Conservation (phyloP, 2,888 invertebrate genomes). For the Caenorhabditis wallacei region DNA sequence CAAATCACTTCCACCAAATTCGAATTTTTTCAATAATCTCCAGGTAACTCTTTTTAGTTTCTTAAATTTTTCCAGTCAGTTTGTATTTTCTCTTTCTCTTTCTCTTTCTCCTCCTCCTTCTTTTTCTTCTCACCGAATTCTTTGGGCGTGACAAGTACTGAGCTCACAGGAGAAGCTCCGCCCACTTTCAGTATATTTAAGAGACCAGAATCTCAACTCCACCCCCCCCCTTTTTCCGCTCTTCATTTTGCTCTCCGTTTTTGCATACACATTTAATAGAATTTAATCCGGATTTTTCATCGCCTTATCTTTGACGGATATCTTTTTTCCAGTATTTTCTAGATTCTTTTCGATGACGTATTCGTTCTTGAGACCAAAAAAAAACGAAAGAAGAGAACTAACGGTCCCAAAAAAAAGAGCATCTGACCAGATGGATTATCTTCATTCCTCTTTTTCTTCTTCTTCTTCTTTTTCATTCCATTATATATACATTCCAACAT, state of each 20-base stretch:
- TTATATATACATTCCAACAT: neutral
- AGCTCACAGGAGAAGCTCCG: slow-evolving; percentile 2
- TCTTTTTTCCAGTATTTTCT: neutral
- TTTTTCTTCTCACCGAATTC: neutral
- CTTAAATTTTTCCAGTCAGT: neutral
- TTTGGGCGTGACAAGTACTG: neutral
- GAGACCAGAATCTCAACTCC: neutral
- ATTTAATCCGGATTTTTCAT: neutral
- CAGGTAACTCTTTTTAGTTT: too few relatives aligned
- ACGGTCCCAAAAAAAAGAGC: slow-evolving; percentile 11
- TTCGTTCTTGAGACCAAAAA: neutral
- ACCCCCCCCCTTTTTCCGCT: neutral
- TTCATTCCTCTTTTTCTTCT: neutral
- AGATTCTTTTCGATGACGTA: slow-evolving; percentile 1
- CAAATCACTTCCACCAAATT: too few relatives aligned
- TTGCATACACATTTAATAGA: neutral
- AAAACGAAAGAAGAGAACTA: neutral
- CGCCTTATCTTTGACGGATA: neutral
- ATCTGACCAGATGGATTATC: slow-evolving; percentile 18
- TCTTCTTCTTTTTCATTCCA: neutral
- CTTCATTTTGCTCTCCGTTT: neutral
- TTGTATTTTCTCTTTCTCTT: neutral
- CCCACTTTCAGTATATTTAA: slow-evolving; percentile 37
- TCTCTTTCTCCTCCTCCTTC: neutral
- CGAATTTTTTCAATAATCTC: too few relatives aligned